Base-by-base conservation (phyloP, 2,797 vertebrate species). In the Picus viridis region DNA sequence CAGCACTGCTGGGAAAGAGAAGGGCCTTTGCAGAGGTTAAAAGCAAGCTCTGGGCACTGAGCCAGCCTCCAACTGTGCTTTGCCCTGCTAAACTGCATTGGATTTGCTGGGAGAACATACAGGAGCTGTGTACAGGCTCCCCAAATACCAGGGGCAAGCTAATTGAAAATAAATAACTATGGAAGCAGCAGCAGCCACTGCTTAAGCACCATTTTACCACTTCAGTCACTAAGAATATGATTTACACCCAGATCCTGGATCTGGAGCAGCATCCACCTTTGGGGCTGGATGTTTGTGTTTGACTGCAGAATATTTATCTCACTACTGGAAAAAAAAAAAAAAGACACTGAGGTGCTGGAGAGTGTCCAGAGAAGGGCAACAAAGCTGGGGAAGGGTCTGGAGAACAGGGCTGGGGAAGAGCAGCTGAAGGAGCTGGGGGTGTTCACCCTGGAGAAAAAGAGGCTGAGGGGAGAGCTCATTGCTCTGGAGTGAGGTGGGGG, bases 21-120 rank as follows among this genome's bases (percentile, higher is more conserved):
- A 58, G 22, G 30, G 51, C 32, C 32, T 92, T 83, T 93, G 56
- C 80, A 72, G 71, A 95, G 81, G 83, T 88, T 92, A 88, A 94
- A 96, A 94, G 79, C 72, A 82, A 81, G 77, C 59, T 69, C 79
- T 82, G 76, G 91, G 94, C 85, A 84, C 34, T 54, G 26, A 95
- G 85, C 88, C 95, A 97, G 75, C 5, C 73, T 87, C 81, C 67
- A 79, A 59, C 89, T 82, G 72, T 57, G 84, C 74, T 90, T 62
- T 91, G 75, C 78, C 72, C 83, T 75, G 51, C 63, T 95, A 95
- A 90, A 92, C 75, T 75, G 29, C 77, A 45, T 72, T 92, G 61
- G 39, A 82, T 93, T 91, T 92, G 53, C 78, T 80, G 30, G 2
- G 1, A 84, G 69, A 94, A 47, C 63, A 86, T 64, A 87, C 68